Evolutionary conservation across 2,797 vertebrate genomes (phyloP), one percentile per base, ranked within the genome.

Genomic region (Saxicola maurus): DNA sequence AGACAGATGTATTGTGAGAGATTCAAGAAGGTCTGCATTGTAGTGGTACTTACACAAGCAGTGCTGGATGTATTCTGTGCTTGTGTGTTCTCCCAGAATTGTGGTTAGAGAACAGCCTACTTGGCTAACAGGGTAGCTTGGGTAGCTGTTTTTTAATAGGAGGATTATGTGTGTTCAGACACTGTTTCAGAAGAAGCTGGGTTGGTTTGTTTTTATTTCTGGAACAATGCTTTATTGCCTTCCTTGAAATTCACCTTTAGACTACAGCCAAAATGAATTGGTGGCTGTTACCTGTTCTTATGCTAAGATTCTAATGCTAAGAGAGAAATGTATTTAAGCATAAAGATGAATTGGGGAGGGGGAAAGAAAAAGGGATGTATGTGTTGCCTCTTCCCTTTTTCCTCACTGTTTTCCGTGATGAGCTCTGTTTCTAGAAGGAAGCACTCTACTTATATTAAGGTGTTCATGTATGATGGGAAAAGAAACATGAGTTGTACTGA

Each of bases 401-500:
- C 9, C 11, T 84, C 17, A 4, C 14, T 68, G 9, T 19, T 65
- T 28, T 59, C 38, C 6, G 3, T 42, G n/a, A 33, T 17, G 27
- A 46, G 6, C 33, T 68, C 10, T 38, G 0, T 48, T 59, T 82
- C n/a, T 48, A 6, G 42, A 64, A 55, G 19, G 31, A 83, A 60
- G 14, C 0, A 0, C 30, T 79, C 20, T 82, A 18, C 12, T 14
- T 53, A 1, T n/a, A 5, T 18, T 69, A 25, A 72, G 31, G 27
- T 89, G 11, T 56, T 62, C 8, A 9, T n/a, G 19, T 67, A 2
- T 57, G 45, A 42, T 2, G 13, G 56, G 17, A n/a, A 21, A 65
- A 73, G 23, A 65, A 65, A 19, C 1, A 2, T 0, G 0, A 7
- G 1, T 57, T 52, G 17, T 71, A 33, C 24, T 30, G 24, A 60